Conservation (phyloP, 2,113 vertebrate species). For the Naja naja region DNA sequence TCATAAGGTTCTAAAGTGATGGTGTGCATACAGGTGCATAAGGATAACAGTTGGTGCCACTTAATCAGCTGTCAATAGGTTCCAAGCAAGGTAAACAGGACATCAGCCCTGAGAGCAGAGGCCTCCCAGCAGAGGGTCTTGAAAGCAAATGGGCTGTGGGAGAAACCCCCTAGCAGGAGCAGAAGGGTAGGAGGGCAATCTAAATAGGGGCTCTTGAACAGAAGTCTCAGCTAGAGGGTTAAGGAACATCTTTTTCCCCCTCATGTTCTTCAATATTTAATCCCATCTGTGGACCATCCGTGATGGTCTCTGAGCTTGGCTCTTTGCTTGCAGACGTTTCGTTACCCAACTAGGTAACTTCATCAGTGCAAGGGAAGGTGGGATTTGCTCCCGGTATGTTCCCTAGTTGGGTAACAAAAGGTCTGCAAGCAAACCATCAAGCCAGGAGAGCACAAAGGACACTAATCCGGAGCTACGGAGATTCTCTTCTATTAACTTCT, state of each 20-base stretch:
- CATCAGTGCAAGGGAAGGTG: neutral
- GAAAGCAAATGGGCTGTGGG: too few relatives aligned
- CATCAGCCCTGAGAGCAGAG: neutral
- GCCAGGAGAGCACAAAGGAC: neutral
- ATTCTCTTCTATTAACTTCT: neutral
- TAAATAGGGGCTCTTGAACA: neutral
- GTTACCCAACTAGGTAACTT: neutral
- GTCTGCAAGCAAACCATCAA: neutral
- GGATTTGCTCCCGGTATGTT: neutral
- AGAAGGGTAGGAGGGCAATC: neutral
- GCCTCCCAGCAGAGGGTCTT: neutral
- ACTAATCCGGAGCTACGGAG: neutral
- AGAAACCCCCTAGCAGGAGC: neutral
- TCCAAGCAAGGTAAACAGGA: neutral
- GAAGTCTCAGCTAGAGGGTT: neutral
- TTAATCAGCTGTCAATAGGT: neutral
- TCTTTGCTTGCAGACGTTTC: neutral
- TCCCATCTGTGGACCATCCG: neutral
- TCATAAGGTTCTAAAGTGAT: neutral
- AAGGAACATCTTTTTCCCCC: neutral
- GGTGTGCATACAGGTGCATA: neutral
- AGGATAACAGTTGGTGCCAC: neutral
- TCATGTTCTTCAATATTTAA: neutral
- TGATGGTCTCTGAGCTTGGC: neutral
- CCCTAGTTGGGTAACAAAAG: neutral